Evolutionary conservation across 2,113 vertebrate species (phyloP).

Genomic region (Bungarus multicinctus): DNA sequence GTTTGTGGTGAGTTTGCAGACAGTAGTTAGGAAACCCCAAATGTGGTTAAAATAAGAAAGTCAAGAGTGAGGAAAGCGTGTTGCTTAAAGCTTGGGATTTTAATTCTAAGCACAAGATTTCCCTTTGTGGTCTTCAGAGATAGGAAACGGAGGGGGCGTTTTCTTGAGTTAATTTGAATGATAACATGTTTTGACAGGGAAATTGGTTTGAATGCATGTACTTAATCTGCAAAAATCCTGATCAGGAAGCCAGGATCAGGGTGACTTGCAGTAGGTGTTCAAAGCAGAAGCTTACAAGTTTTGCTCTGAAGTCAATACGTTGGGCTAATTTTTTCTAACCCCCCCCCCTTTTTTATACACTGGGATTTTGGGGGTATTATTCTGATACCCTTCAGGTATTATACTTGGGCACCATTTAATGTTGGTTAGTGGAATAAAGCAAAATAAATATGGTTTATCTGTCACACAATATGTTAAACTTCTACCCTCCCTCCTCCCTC

Average conservation of each 20-base stretch:
- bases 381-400: not conserved
- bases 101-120: not conserved
- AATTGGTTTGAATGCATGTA: not conserved
- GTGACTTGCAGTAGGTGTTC: not conserved
- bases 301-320: not conserved
- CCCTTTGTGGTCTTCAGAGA: not conserved
- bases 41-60: not conserved
- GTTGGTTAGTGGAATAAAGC: not conserved
- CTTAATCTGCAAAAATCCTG: not conserved
- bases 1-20: not conserved
- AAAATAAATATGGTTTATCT: not conserved
- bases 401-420: not conserved
- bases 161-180: not conserved
- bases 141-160: not conserved
- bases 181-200: not conserved
- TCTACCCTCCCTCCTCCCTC: no score
- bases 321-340: not conserved
- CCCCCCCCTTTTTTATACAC: not conserved
- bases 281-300: not conserved
- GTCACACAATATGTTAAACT: not conserved
- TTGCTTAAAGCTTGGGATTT: not conserved
- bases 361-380: not conserved
- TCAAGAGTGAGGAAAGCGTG: not conserved
- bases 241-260: not conserved
- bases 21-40: not conserved